A percentile compares a stretch with the other conserved stretches of the same genome.
Evolutionary conservation across 1,140 invertebrate genomes (phyloP).

Genomic region (Penaeus vannamei): DNA sequence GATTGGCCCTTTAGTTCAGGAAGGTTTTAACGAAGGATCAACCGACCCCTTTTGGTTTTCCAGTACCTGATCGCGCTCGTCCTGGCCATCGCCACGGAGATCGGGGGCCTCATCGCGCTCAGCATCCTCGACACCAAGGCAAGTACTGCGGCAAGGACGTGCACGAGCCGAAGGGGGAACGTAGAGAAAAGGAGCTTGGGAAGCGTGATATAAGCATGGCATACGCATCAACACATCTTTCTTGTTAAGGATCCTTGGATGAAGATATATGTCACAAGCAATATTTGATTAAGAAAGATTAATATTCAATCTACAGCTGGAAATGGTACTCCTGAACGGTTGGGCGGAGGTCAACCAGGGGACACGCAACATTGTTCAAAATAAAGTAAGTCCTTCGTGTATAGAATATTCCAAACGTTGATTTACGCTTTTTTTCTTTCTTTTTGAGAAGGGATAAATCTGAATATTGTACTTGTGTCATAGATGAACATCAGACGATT

Average conservation of each 20-base stretch:
- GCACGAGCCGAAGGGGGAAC: too few species aligned
- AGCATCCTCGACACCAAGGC: conserved; percentile 72
- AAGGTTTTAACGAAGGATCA: too few species aligned
- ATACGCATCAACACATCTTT: too few species aligned
- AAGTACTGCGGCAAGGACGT: conserved; percentile 23
- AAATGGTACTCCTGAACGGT: conserved; percentile 72
- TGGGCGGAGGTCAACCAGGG: conserved; percentile 74
- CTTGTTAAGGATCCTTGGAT: too few species aligned
- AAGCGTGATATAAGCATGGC: too few species aligned
- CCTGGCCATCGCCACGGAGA: conserved; percentile 71
- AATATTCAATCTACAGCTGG: conserved; percentile 69
- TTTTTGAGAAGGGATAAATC: too few species aligned
- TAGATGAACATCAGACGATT: too few species aligned
- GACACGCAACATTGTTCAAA: conserved; percentile 72
- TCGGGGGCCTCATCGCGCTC: conserved; percentile 72
- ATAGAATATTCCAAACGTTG: background rate
- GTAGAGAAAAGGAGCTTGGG: too few species aligned
- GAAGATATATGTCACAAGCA: too few species aligned
- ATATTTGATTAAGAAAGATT: too few species aligned
- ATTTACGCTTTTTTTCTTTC: background rate
- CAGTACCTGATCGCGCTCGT: conserved; percentile 71
- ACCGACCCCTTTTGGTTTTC: conserved; percentile 33
- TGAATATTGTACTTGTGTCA: too few species aligned
- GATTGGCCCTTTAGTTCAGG: background rate
- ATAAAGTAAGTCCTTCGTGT: conserved; percentile 69